These are phyloP conservation scores for Coelopa pilipes DNA, from an alignment of 2,888 invertebrate species.

Conservation along the genomic window DNA sequence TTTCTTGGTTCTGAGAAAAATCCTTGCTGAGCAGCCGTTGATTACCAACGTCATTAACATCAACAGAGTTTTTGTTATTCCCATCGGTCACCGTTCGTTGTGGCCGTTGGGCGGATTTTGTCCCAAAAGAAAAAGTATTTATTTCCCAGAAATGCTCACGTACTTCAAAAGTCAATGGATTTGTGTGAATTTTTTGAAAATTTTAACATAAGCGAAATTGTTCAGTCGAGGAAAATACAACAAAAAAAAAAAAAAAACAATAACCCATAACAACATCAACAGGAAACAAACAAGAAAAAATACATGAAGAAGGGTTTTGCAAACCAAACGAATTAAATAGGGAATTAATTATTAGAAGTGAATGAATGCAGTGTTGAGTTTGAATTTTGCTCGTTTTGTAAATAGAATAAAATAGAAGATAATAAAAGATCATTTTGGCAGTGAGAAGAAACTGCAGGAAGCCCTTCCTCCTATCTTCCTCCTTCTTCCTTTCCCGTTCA, in stretches of 20 bases:
- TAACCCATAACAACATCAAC: not conserved
- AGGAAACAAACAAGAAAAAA: not conserved
- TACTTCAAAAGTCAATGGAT: slow-evolving; percentile 60
- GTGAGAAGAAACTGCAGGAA: not conserved
- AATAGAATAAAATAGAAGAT: not conserved
- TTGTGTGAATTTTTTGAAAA: slow-evolving; percentile 31
- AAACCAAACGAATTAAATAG: slow-evolving; percentile 40
- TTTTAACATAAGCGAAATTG: too few species aligned
- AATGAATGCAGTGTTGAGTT: slow-evolving; percentile 2
- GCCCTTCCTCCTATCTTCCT: not conserved
- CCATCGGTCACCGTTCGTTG: slow-evolving; percentile 44
- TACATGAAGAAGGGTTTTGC: too few species aligned
- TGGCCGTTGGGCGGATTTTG: slow-evolving; percentile 41
- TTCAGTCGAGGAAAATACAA: too few species aligned
- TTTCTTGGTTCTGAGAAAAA: slow-evolving; percentile 32
- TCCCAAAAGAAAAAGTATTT: slow-evolving; percentile 33
- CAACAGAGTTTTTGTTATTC: not conserved
- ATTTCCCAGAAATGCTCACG: slow-evolving; percentile 58
- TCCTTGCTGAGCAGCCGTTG: slow-evolving; percentile 26
- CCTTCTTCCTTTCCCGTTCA: too few species aligned
- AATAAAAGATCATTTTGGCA: not conserved
- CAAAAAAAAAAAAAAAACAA: too few species aligned
- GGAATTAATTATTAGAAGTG: slow-evolving; percentile 41
- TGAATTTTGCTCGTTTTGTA: slow-evolving; percentile 18
- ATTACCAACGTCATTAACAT: not conserved